Conservation (phyloP, 2,888 invertebrate species). For the Beris chalybata region DNA sequence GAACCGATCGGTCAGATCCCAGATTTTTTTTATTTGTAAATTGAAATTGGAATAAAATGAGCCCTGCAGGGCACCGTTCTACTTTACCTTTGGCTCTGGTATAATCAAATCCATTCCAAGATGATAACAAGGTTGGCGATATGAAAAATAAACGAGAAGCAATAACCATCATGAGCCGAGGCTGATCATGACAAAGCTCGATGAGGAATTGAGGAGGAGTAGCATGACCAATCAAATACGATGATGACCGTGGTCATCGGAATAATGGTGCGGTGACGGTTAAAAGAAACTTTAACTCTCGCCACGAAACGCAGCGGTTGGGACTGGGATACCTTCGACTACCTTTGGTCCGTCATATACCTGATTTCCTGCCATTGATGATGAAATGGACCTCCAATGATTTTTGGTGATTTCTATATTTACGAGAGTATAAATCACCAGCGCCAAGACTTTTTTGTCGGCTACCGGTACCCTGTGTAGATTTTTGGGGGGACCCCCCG, state of each 20-base stretch:
- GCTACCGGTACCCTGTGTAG: conserved; percentile 33
- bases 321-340: neutral
- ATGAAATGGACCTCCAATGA: conserved; percentile 34
- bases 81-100: conserved; percentile 8
- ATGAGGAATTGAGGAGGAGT: conserved; percentile 25
- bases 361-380: conserved; percentile 33
- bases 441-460: conserved; percentile 27
- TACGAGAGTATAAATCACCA: conserved; percentile 33
- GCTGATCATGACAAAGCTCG: conserved; percentile 25
- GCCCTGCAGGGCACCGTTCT: conserved; percentile 19
- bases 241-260: conserved; percentile 27
- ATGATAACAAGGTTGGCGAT: conserved; percentile 26
- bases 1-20: no score
- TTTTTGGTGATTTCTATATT: conserved; percentile 35
- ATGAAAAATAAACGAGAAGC: no score
- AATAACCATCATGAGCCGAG: conserved; percentile 1
- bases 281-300: conserved; percentile 17
- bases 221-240: conserved; percentile 7
- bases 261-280: conserved; percentile 16
- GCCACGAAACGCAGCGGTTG: neutral
- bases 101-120: conserved; percentile 20
- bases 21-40: no score
- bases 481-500: conserved; percentile 5
- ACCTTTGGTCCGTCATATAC: conserved; percentile 9
- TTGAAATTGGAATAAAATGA: conserved; percentile 11